phyloP scores from a whole-genome alignment of 1,140 invertebrate genomes.

The Macrosteles quadrilineatus region DNA sequence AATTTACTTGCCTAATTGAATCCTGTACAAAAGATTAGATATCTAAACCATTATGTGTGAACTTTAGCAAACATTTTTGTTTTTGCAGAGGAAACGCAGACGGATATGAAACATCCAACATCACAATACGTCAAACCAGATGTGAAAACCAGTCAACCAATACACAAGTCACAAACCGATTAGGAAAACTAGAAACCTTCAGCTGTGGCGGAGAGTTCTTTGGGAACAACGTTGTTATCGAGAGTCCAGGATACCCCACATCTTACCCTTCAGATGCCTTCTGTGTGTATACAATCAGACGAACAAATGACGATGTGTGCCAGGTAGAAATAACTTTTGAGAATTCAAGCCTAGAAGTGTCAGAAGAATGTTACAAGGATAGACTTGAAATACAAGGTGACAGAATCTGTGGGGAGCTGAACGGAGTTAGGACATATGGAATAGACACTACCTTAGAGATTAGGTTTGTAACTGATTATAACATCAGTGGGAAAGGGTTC shows the following conservation, averaged over 20 bases:
- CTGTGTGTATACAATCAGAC: constrained; percentile 4
- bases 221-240: neutral
- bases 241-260: constrained; percentile 15
- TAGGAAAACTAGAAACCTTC: too few species aligned
- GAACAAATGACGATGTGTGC: neutral
- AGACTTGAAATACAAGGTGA: constrained; percentile 10
- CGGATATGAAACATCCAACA: neutral
- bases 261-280: neutral
- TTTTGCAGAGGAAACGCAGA: constrained; percentile 3
- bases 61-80: too few species aligned
- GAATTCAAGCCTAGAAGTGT: neutral
- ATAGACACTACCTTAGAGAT: neutral
- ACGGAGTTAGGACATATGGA: neutral
- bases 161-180: too few species aligned
- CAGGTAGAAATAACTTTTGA: constrained; percentile 11
- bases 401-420: neutral
- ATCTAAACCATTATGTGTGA: too few species aligned
- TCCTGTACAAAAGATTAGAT: too few species aligned
- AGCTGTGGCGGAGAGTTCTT: neutral
- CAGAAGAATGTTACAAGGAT: constrained; percentile 6
- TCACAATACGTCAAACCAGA: neutral
- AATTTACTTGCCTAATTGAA: too few species aligned
- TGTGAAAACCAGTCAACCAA: neutral
- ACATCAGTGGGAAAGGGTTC: neutral
- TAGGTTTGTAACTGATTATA: neutral